These are phyloP conservation scores for Dynastes tityus DNA, from an alignment of 2,888 invertebrate genomes.

Conservation along the genomic window DNA sequence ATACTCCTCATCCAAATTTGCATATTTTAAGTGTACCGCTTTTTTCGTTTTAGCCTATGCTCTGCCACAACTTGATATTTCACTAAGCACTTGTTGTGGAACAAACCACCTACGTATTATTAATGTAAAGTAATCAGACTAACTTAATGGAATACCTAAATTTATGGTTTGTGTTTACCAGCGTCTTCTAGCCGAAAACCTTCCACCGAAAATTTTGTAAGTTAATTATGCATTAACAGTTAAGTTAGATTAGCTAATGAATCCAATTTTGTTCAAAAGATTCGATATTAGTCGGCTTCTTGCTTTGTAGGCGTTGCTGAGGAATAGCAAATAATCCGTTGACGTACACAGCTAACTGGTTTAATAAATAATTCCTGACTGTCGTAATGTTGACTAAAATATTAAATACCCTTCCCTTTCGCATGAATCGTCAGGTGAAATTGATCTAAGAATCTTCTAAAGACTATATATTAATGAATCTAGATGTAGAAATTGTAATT, in stretches of 20 bases:
- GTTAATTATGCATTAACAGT: slow-evolving; percentile 16
- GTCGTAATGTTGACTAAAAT: neutral
- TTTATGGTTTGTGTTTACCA: neutral
- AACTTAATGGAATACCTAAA: no score
- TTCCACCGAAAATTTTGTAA: slow-evolving; percentile 2
- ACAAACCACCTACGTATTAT: no score
- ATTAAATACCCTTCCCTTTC: neutral
- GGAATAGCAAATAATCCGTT: slow-evolving; percentile 10
- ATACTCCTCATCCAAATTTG: no score
- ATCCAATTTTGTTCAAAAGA: slow-evolving; percentile 11
- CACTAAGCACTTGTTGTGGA: no score
- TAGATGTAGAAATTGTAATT: neutral
- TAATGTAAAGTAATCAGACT: no score
- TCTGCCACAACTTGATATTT: no score
- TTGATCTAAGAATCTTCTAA: neutral
- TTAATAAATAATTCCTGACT: slow-evolving; percentile 4
- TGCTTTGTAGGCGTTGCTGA: neutral
- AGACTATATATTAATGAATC: neutral
- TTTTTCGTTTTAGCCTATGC: no score
- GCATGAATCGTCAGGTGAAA: neutral
- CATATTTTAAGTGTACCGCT: no score
- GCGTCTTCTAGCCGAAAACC: slow-evolving; percentile 4
- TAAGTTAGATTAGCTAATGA: slow-evolving; percentile 18
- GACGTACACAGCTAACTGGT: slow-evolving; percentile 1
- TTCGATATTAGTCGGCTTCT: slow-evolving; percentile 13